Base-by-base conservation (phyloP, 1,140 invertebrate species). In the Lysiphlebus fabarum region DNA sequence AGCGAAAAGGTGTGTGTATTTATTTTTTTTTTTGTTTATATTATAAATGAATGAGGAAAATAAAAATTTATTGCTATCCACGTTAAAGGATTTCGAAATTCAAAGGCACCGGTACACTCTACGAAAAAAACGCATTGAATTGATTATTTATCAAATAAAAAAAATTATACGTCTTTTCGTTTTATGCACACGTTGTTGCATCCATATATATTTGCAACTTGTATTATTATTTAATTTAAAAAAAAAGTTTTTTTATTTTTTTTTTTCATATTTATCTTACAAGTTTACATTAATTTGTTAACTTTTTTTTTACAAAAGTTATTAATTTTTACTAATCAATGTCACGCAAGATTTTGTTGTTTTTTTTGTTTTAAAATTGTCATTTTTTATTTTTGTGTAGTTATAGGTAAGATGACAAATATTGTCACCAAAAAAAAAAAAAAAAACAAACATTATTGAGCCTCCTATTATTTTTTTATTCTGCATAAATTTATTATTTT, bases 51-150 rank as follows among this genome's bases (percentile, higher is more conserved):
- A 49, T 38, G 49, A 64, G 58, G 51, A 42, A 60, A 55, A 64
- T 51, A 26, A 60, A 63, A 58, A 61, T 51, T 64, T 62, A 64
- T 62, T 64, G 59, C 63, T 59, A 59, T 58, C 54, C 55, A 62
- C 58, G 53, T 62, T 58, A 66, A 70, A 64, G 62, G 62, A 67
- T 70, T 26, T 67, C 51, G 61, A 49, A 56, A 65, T 68, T 71
- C 62, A 64, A 73, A 73, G 71, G 71, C 71, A 73, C 71, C 70
- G 68, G 62, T 66, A 69, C 66, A 61, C 62, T 67, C 61, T 63
- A 60, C 49, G 62, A 61, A 66, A 68, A n/a, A 65, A 53, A 62
- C 50, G 45, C 53, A 44, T 58, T 38, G 44, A 26, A 62, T 58
- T 38, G 43, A 62, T 50, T 60, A 17, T 49, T 43, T 55, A n/a